These are phyloP conservation scores for Mesorhabditis spiculigera DNA, from an alignment of 2,888 invertebrate species.

Conservation along the genomic window DNA sequence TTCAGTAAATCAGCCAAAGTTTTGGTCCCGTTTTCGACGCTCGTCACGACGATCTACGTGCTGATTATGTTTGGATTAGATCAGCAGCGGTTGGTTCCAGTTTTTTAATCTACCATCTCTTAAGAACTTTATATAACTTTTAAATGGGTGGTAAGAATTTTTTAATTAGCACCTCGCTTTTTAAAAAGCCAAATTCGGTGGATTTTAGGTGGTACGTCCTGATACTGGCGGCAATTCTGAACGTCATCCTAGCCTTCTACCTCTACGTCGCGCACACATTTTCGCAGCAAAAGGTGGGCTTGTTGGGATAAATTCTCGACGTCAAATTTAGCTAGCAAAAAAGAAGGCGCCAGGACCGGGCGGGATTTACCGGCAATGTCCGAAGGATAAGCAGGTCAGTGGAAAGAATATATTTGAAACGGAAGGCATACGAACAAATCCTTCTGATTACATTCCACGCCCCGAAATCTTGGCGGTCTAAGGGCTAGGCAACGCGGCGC, in stretches of 20 bases:
- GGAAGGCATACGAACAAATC: too few relatives aligned
- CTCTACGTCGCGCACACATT: background rate
- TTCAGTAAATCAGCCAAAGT: background rate
- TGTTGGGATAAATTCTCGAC: too few relatives aligned
- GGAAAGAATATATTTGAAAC: too few relatives aligned
- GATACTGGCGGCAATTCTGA: background rate
- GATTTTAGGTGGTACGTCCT: background rate
- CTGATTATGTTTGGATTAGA: constrained; percentile 1
- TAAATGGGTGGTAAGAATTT: too few relatives aligned
- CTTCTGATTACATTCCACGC: too few relatives aligned
- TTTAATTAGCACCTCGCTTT: too few relatives aligned
- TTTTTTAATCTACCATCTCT: background rate
- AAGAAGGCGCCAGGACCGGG: background rate
- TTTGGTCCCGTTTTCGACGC: background rate
- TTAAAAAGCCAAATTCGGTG: too few relatives aligned
- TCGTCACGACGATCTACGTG: background rate
- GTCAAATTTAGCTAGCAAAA: too few relatives aligned
- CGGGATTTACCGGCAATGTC: background rate
- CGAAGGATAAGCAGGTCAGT: background rate
- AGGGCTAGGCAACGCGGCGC: too few relatives aligned
- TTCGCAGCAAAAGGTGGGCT: background rate
- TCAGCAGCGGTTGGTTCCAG: background rate
- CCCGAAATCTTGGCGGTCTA: too few relatives aligned
- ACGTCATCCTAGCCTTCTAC: background rate
- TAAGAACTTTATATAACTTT: too few relatives aligned